phyloP scores from a whole-genome alignment of 2,888 invertebrate genomes.

The Podabrus alpinus region DNA sequence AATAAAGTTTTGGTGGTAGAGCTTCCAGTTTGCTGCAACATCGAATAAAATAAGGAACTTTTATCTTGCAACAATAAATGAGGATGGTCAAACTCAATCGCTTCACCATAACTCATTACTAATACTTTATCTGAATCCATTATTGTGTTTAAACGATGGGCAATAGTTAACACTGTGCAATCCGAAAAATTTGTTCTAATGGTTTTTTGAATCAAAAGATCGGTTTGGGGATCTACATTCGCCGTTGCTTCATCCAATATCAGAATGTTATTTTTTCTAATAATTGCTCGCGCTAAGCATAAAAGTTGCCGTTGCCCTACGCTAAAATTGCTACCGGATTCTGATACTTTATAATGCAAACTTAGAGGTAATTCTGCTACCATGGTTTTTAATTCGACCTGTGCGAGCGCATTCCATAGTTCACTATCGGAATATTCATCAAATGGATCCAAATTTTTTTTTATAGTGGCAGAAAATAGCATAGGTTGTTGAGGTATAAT shows the following conservation, averaged over 20 bases:
- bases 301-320: slow-evolving; percentile 68
- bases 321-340: slow-evolving; percentile 63
- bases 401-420: slow-evolving; percentile 83
- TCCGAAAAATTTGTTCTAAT: slow-evolving; percentile 75
- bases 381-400: slow-evolving; percentile 77
- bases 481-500: slow-evolving; percentile 89
- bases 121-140: slow-evolving; percentile 86
- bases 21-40: slow-evolving; percentile 73
- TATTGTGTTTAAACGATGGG: slow-evolving; percentile 83
- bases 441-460: slow-evolving; percentile 90
- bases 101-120: slow-evolving; percentile 80
- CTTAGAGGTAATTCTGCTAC: slow-evolving; percentile 64
- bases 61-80: slow-evolving; percentile 65
- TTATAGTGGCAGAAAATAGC: slow-evolving; percentile 82
- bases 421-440: slow-evolving; percentile 75
- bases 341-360: slow-evolving; percentile 55
- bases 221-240: slow-evolving; percentile 81
- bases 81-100: slow-evolving; percentile 80
- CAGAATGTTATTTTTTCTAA: slow-evolving; percentile 54
- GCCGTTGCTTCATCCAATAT: slow-evolving; percentile 77
- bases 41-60: slow-evolving; percentile 64
- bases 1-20: slow-evolving; percentile 43
- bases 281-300: slow-evolving; percentile 69
- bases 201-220: slow-evolving; percentile 76
- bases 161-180: slow-evolving; percentile 85